Evolutionary conservation across 2,888 invertebrate species (phyloP).

Genomic region (Hydroisotoma schaefferi): DNA sequence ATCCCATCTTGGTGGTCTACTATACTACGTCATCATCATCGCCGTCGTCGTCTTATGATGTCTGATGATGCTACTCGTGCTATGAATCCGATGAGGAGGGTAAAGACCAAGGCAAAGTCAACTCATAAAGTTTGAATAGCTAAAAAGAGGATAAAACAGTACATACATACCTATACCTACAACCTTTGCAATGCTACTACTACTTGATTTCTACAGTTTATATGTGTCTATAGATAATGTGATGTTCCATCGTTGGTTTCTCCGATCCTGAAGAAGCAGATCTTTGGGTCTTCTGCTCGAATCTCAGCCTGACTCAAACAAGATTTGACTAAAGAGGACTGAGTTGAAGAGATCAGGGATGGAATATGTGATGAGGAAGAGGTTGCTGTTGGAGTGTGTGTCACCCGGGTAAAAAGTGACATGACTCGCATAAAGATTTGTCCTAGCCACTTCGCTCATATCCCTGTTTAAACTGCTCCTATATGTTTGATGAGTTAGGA

Average conservation of each 20-base stretch:
- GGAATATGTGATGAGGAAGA: slow-evolving; percentile 20
- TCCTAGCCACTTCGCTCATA: slow-evolving; percentile 11
- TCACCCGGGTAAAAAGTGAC: slow-evolving; percentile 19
- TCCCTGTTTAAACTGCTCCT: no score
- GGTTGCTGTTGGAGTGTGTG: slow-evolving; percentile 1
- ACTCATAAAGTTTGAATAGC: slow-evolving; percentile 2
- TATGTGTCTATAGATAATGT: no score
- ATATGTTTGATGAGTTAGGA: no score
- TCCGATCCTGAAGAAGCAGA: no score
- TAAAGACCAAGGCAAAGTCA: background rate
- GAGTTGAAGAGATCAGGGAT: slow-evolving; percentile 15
- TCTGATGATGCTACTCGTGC: background rate
- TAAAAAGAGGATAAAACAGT: background rate
- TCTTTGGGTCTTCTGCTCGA: background rate
- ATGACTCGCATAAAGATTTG: slow-evolving; percentile 15
- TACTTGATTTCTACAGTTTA: no score
- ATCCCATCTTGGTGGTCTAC: no score
- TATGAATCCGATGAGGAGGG: background rate
- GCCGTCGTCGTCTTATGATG: background rate
- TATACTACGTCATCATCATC: no score
- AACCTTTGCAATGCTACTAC: no score
- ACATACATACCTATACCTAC: no score
- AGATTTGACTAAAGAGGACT: slow-evolving; percentile 12
- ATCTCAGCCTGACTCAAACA: slow-evolving; percentile 8
- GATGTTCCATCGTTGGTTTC: no score